These are phyloP conservation scores for Drosophila miranda DNA, from an alignment of 1,140 invertebrate species.

Conservation along the genomic window DNA sequence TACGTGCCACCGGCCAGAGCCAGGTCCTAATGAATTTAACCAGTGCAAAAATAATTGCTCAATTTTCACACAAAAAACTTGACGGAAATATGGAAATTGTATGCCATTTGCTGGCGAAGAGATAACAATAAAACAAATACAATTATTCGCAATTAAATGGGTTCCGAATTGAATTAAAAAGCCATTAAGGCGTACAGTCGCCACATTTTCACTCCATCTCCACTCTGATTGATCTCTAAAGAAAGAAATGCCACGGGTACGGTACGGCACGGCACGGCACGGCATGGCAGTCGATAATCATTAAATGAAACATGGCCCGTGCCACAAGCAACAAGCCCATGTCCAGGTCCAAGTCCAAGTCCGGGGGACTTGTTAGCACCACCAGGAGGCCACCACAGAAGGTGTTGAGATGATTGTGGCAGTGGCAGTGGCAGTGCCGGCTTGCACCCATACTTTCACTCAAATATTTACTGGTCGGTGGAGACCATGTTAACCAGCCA, in stretches of 20 bases:
- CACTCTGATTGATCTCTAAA: constrained; percentile 37
- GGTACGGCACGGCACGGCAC: background rate
- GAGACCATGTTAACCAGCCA: constrained; percentile 30
- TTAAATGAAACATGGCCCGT: constrained; percentile 41
- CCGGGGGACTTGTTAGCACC: constrained; percentile 23
- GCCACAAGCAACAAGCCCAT: constrained; percentile 26
- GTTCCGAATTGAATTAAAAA: constrained; percentile 12
- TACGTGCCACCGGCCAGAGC: background rate
- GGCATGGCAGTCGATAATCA: constrained; percentile 4
- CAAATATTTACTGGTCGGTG: constrained; percentile 63
- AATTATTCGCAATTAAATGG: constrained; percentile 47
- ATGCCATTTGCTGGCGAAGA: background rate
- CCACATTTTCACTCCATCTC: constrained; percentile 39
- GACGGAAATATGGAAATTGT: constrained; percentile 13
- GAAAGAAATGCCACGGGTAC: too few relatives aligned
- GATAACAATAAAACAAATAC: background rate
- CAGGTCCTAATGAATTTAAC: constrained; percentile 29
- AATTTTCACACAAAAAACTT: constrained; percentile 34
- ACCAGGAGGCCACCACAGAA: constrained; percentile 49
- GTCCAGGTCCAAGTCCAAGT: background rate
- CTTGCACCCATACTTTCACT: constrained; percentile 62
- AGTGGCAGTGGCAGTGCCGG: background rate
- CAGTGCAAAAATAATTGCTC: constrained; percentile 50
- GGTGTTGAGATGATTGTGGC: constrained; percentile 40
- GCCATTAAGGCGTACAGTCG: constrained; percentile 12